Base-by-base conservation (phyloP, 2,113 vertebrate genomes). In the Triplophysa dalaica region DNA sequence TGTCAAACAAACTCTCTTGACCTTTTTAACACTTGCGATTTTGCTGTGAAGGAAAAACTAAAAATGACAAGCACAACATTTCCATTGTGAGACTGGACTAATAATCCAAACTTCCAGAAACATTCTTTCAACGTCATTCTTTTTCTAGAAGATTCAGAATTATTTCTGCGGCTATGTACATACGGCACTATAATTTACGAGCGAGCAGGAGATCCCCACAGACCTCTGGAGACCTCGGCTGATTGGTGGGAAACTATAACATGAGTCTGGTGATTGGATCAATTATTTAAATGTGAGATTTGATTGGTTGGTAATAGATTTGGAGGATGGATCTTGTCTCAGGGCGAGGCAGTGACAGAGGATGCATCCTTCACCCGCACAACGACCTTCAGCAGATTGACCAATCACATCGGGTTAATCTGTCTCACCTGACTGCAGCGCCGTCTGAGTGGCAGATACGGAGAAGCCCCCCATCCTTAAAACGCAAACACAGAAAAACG, bases 401-500 rank as follows among this genome's bases (percentile, higher is more conserved):
- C 61, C 64, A 60, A 62, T 81, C 43, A 50, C 77, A 79, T 54
- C 58, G 2, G 1, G 21, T n/a, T 16, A 43, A 74, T 48, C 43
- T 12, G 22, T 82, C 88, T 61, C 38, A 92, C 91, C 91, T 87
- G 87, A 70, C 3, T 43, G 77, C 7, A 77, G 16, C 3, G 29
- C 70, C 73, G 82, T 29, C 1, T 80, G 82, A 74, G 78, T 4
- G 75, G 80, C 80, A 10, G 76, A 38, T 0, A 62, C 26, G 0
- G 45, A 48, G 0, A 54, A 22, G 33, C 70, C 5, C 24, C 50
- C 69, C 52, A 61, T 21, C 52, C 33, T 68, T 48, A 66, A 67
- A 75, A 70, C 1, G 0, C 72, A 1, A 26, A 70, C 33, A 33
- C 54, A 75, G 24, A 75, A 14, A 33, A 77, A 58, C 21, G 19